Conservation (phyloP, 2,888 invertebrate genomes). For the Empis livida region DNA sequence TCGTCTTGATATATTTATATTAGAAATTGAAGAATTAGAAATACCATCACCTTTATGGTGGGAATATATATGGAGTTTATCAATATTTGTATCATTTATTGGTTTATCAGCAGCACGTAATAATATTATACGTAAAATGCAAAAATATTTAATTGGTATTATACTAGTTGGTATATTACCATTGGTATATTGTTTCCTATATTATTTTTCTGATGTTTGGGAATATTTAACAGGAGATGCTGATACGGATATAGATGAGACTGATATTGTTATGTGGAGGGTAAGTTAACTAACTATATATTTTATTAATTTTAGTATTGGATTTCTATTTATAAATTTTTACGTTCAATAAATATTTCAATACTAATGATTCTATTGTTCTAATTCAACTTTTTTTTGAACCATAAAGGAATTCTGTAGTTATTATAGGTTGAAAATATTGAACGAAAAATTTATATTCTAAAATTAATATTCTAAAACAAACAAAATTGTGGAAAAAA, state of each 20-base stretch:
- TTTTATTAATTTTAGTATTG: constrained; percentile 3
- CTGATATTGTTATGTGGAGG: constrained; percentile 69
- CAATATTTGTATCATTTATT: constrained; percentile 69
- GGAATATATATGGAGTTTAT: constrained; percentile 89
- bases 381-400: no score
- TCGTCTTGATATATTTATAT: constrained; percentile 82
- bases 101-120: constrained; percentile 76
- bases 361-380: no score
- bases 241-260: constrained; percentile 45
- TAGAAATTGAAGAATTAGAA: constrained; percentile 85
- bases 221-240: constrained; percentile 52
- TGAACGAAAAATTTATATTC: no score
- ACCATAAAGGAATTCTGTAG: no score
- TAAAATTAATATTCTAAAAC: no score
- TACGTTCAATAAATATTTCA: no score
- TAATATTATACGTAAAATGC: constrained; percentile 64
- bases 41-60: constrained; percentile 70
- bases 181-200: constrained; percentile 63
- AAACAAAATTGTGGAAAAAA: no score
- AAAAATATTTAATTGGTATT: constrained; percentile 71
- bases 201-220: constrained; percentile 76
- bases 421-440: no score
- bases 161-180: constrained; percentile 68
- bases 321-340: constrained; percentile 6
- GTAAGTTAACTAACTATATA: constrained; percentile 41